Conservation (phyloP, 1,140 invertebrate genomes). For the Contarinia nasturtii region DNA sequence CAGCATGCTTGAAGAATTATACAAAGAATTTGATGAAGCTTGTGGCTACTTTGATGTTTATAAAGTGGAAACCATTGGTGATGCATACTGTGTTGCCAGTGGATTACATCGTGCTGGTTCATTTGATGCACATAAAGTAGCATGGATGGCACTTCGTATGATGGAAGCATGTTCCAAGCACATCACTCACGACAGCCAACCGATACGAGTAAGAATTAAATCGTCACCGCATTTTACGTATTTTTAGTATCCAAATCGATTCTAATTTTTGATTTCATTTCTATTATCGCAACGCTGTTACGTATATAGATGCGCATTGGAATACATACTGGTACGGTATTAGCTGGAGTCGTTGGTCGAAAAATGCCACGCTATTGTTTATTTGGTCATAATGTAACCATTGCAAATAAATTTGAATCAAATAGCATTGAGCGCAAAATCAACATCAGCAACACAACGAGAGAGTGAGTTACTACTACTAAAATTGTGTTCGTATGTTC, state of each 20-base stretch:
- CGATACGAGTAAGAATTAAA: slow-evolving; percentile 49
- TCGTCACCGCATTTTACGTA: not conserved
- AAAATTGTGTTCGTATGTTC: not conserved
- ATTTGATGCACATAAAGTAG: slow-evolving; percentile 75
- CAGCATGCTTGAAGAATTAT: slow-evolving; percentile 79
- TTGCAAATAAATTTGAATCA: slow-evolving; percentile 90
- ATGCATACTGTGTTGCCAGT: slow-evolving; percentile 88
- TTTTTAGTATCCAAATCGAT: too few species aligned
- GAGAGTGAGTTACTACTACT: slow-evolving; percentile 49
- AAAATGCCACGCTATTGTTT: slow-evolving; percentile 83
- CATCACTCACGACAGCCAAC: slow-evolving; percentile 74
- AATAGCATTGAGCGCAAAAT: slow-evolving; percentile 74
- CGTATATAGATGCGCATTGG: slow-evolving; percentile 77
- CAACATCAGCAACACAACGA: slow-evolving; percentile 83
- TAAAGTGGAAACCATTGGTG: slow-evolving; percentile 90
- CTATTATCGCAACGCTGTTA: not conserved
- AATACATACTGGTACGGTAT: slow-evolving; percentile 71
- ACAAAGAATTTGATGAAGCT: slow-evolving; percentile 79
- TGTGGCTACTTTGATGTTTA: slow-evolving; percentile 82
- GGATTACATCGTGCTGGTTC: slow-evolving; percentile 60
- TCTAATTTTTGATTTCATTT: too few species aligned
- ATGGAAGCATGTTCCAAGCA: slow-evolving; percentile 71
- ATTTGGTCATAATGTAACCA: slow-evolving; percentile 80
- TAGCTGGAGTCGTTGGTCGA: slow-evolving; percentile 78
- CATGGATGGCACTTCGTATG: slow-evolving; percentile 85